Base-by-base conservation (phyloP, 2,888 invertebrate species). In the Eristalis intricaria region DNA sequence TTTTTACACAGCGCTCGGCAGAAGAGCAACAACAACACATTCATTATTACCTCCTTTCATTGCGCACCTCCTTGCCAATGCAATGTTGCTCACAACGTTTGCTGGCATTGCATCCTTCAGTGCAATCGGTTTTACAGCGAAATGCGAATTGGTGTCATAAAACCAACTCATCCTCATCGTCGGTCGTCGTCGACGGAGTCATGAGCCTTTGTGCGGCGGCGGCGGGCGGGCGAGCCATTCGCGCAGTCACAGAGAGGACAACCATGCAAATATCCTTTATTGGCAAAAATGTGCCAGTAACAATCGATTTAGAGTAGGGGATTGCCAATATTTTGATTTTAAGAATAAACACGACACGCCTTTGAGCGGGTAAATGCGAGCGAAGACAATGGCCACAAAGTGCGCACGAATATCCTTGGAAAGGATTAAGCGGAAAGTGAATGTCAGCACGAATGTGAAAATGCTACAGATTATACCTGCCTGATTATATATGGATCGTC, bases 261-360 rank as follows among this genome's bases (percentile, higher is more conserved):
- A 64, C 84, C 76, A 87, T 87, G 87, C 87, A 87, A 87, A 87
- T 87, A 87, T 87, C 87, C 86, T 84, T 87, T 87, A 87, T 87
- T 87, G 79, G 71, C 66, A 83, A 86, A 86, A 71, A 26, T 60
- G 8, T 73, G 64, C 40, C 38, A 56, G 23, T 43, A 19, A 26
- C 64, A 61, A 35, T 60, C 13, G 58, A 43, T 64, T 65, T 58
- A 75, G 76, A 90, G 26, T 50, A 73, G 66, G 89, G 85, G 89
- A 90, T 91, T 91, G 91, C 90, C 89, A 91, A 91, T 91, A 90
- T 91, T 91, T 91, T 91, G 91, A 91, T 91, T 91, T 91, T 90
- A 89, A 90, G 90, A 90, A 86, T 89, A 91, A 91, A 91, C 91
- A 91, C 89, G 50, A 50, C 85, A 91, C 91, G 91, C 91, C 91